A percentile compares a stretch with the other conserved stretches of the same genome.
phyloP scores from a whole-genome alignment of 2,797 vertebrate species.

The Calcarius lapponicus region DNA sequence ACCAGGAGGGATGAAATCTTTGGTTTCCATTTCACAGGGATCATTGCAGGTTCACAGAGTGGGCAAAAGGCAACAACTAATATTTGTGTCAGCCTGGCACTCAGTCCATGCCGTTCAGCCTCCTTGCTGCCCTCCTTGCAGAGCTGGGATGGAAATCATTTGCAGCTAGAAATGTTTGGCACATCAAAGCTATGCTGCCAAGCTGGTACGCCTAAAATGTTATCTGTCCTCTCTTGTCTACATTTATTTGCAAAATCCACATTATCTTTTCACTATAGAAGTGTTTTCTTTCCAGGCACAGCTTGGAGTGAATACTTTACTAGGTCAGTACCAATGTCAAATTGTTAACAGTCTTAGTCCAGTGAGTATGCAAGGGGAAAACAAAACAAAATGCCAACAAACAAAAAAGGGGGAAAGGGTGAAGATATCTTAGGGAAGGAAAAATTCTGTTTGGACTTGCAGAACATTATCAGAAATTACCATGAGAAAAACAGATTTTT shows the following conservation, averaged over 20 bases:
- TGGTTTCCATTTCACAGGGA: conserved; percentile 42
- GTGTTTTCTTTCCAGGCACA: conserved; percentile 22
- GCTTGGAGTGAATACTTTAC: not conserved
- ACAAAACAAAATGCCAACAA: not conserved
- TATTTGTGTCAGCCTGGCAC: conserved; percentile 25
- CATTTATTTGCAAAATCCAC: not conserved
- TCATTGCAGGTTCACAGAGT: not conserved
- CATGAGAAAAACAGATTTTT: not conserved
- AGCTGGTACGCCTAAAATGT: not conserved
- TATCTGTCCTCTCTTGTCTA: not conserved
- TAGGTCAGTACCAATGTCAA: conserved; percentile 20
- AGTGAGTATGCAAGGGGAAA: not conserved
- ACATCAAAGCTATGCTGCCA: conserved; percentile 1
- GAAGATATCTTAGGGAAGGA: not conserved
- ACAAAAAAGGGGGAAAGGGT: not conserved
- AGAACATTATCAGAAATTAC: not conserved
- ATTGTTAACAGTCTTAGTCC: not conserved
- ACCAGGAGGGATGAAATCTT: not conserved
- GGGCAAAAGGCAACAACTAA: not conserved
- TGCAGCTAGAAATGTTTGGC: not conserved
- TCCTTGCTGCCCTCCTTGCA: not conserved
- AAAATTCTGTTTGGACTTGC: not conserved
- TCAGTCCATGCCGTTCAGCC: not conserved
- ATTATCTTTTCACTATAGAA: not conserved
- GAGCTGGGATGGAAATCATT: not conserved